These are phyloP conservation scores for Noctuana brunneofusca DNA, from an alignment of 2,888 invertebrate species.

Conservation along the genomic window DNA sequence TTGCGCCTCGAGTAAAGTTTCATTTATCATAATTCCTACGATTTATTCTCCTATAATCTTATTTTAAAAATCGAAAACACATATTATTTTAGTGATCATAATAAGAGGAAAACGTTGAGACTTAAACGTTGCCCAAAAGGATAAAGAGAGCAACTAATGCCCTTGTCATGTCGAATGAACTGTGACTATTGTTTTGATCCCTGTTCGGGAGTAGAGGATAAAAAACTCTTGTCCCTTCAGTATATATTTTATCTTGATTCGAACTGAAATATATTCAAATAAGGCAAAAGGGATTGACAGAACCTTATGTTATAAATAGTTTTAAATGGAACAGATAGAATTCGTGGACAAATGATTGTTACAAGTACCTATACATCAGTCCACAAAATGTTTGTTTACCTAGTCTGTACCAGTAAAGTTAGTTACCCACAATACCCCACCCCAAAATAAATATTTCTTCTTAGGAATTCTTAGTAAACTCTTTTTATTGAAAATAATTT, in stretches of 20 bases:
- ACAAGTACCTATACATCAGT: too few relatives aligned
- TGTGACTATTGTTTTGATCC: slow-evolving; percentile 64
- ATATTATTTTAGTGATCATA: neutral
- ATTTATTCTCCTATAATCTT: too few relatives aligned
- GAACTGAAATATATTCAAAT: neutral
- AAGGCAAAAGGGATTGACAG: neutral
- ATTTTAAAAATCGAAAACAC: neutral
- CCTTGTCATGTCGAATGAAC: slow-evolving; percentile 62
- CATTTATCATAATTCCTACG: too few relatives aligned
- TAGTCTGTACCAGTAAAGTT: too few relatives aligned
- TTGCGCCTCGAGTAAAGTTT: too few relatives aligned
- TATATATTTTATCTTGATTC: neutral
- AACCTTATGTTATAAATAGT: neutral
- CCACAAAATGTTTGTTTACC: too few relatives aligned
- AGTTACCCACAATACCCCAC: too few relatives aligned
- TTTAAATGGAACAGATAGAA: neutral
- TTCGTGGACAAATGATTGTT: neutral
- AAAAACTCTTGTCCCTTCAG: neutral
- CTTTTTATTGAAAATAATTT: too few relatives aligned
- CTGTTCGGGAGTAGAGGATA: slow-evolving; percentile 36
- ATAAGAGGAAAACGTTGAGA: neutral
- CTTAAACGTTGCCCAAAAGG: neutral
- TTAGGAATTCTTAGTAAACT: too few relatives aligned
- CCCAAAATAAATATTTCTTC: too few relatives aligned
- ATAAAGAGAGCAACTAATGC: slow-evolving; percentile 46